Evolutionary conservation across 2,888 invertebrate genomes (phyloP), one percentile per base, ranked within the genome.

Genomic region (Helicoverpa assulta): DNA sequence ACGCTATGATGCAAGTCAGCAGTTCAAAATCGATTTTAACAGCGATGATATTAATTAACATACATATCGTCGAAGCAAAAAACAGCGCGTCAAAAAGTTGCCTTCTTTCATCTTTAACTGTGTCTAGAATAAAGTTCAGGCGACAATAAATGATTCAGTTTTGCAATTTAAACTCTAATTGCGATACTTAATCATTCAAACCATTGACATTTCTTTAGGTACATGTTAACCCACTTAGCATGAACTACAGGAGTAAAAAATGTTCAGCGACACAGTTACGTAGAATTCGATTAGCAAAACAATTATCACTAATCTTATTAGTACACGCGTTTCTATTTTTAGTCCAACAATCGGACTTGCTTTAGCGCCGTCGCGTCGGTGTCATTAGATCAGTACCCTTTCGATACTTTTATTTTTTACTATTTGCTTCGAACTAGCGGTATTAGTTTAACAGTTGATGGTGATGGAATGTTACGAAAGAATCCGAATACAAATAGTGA

Each of bases 401-500:
- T 80, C 60, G 53, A 43, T 57, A 59, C 16, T 50, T 51, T 63
- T 16, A 57, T 47, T 78, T 54, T 53, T 8, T 50, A 67, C 58
- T 81, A 81, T 78, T 80, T 80, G 56, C 67, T 68, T 64, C 57
- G 16, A 66, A 62, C 64, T 78, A 81, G 64, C 79, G 79, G 82
- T 73, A 81, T 80, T 75, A 80, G 79, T 75, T 72, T 70, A 75
- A 75, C 79, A 50, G 68, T 53, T 67, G 33, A 66, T 66, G 54
- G 52, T 67, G 70, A 70, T 80, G 74, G 83, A 80, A 90, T 88
- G 87, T 86, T 86, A 83, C 85, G 85, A 88, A 90, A 91, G 88
- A 89, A 88, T 89, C 84, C 86, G 81, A 90, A 89, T 91, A 92
- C 90, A 91, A 92, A 93, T 92, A 91, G 88, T 87, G 83, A 88